Evolutionary conservation across 2,797 vertebrate genomes (phyloP).

Genomic region (Danionella dracula): DNA sequence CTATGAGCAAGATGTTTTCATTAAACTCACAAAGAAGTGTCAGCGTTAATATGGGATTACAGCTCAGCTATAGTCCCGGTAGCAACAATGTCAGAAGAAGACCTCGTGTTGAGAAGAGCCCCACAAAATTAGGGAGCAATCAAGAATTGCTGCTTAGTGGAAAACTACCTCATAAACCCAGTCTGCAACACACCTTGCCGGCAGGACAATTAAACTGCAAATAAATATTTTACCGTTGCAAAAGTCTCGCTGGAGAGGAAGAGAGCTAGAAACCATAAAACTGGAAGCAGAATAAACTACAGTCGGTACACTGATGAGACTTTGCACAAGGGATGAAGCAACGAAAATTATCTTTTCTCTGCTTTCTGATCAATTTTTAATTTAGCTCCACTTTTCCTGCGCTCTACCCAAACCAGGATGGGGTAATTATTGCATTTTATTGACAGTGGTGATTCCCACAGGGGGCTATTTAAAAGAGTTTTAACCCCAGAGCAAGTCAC

Average conservation of each 20-base stretch:
- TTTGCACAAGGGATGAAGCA: constrained; percentile 9
- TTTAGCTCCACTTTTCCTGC: constrained; percentile 65
- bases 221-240: constrained; percentile 49
- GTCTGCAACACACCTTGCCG: background rate
- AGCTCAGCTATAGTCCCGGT: too few species aligned
- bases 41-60: constrained; percentile 27
- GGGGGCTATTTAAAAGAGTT: constrained; percentile 88
- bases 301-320: constrained; percentile 30
- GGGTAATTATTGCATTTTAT: constrained; percentile 88
- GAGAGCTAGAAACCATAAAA: constrained; percentile 38
- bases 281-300: background rate
- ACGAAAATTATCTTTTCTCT: constrained; percentile 70
- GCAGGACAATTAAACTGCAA: constrained; percentile 59
- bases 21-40: constrained; percentile 30
- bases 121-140: constrained; percentile 66
- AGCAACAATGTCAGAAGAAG: too few species aligned
- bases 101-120: constrained; percentile 29
- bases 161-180: background rate
- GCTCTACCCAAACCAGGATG: constrained; percentile 66
- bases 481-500: constrained; percentile 87
- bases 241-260: constrained; percentile 48
- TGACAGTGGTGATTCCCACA: constrained; percentile 80
- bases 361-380: constrained; percentile 79
- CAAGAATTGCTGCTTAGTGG: constrained; percentile 56
- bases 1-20: too few species aligned